Conservation (phyloP, 2,888 invertebrate genomes). For the Hemithea aestivaria region DNA sequence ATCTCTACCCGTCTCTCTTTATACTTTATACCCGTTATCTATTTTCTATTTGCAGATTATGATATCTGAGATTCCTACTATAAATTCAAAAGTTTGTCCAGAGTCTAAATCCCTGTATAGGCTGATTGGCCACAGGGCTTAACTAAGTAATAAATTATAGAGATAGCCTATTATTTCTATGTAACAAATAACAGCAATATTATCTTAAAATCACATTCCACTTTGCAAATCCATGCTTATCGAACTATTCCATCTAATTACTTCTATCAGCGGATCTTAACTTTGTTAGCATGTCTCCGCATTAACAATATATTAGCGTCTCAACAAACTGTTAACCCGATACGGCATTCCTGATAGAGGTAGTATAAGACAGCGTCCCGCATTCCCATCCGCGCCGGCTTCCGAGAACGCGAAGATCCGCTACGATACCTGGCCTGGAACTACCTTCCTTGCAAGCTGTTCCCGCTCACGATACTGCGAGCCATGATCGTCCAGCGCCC, state of each 20-base stretch:
- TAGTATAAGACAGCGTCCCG: conserved; percentile 51
- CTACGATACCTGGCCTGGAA: conserved; percentile 39
- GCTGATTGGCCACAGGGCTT: no score
- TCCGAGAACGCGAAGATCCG: conserved; percentile 63
- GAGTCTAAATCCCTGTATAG: no score
- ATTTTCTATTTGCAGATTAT: no score
- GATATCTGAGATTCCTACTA: no score
- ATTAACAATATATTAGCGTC: conserved; percentile 25
- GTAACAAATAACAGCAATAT: no score
- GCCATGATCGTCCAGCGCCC: conserved; percentile 44
- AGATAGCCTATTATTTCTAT: no score
- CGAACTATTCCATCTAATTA: not conserved
- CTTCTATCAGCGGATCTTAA: conserved; percentile 4
- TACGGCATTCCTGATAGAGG: conserved; percentile 41
- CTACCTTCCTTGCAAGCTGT: conserved; percentile 46
- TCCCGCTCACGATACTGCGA: conserved; percentile 26
- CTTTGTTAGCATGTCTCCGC: conserved; percentile 9
- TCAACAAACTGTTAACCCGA: conserved; percentile 21
- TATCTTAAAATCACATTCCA: no score
- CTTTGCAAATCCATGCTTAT: not conserved
- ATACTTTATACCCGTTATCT: no score
- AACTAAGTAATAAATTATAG: no score
- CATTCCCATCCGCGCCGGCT: conserved; percentile 60
- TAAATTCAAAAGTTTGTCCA: no score
- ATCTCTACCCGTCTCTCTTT: no score